Conservation (phyloP, 1,140 invertebrate species). For the Monomorium pharaonis region DNA sequence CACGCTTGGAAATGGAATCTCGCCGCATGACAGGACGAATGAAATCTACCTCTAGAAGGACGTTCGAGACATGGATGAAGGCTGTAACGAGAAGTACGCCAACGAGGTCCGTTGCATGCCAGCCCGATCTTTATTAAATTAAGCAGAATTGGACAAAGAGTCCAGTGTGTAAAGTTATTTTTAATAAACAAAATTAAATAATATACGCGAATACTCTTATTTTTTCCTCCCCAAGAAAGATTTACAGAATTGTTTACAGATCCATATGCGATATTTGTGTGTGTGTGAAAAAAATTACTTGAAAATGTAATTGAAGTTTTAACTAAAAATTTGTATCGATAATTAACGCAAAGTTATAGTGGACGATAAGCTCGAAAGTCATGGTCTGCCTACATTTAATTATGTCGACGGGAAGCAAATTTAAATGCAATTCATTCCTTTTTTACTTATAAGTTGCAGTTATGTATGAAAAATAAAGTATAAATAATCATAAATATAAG, state of each 20-base stretch:
- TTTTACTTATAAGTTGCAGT: not conserved
- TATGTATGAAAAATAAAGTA: not conserved
- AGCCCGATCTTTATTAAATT: conserved; percentile 16
- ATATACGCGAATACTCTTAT: not conserved
- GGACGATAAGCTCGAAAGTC: not conserved
- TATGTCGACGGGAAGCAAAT: not conserved
- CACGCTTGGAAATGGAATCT: conserved; percentile 30
- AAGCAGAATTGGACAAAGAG: not conserved
- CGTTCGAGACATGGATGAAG: not conserved
- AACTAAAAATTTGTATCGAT: not conserved
- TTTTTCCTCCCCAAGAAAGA: not conserved
- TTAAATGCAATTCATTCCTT: not conserved
- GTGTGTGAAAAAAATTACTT: not conserved
- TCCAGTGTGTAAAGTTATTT: not conserved
- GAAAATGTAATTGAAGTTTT: too few relatives aligned
- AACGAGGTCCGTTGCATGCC: conserved; percentile 21
- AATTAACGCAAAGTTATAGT: not conserved
- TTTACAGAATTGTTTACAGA: not conserved
- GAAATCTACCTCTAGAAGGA: conserved; percentile 38
- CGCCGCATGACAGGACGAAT: not conserved
- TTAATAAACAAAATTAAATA: conserved; percentile 5
- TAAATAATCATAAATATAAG: not conserved
- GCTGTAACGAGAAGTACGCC: conserved; percentile 6
- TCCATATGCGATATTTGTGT: not conserved
- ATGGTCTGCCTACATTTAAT: not conserved